Evolutionary conservation across 2,797 vertebrate species (phyloP).

Genomic region (Neomorphus geoffroyi): DNA sequence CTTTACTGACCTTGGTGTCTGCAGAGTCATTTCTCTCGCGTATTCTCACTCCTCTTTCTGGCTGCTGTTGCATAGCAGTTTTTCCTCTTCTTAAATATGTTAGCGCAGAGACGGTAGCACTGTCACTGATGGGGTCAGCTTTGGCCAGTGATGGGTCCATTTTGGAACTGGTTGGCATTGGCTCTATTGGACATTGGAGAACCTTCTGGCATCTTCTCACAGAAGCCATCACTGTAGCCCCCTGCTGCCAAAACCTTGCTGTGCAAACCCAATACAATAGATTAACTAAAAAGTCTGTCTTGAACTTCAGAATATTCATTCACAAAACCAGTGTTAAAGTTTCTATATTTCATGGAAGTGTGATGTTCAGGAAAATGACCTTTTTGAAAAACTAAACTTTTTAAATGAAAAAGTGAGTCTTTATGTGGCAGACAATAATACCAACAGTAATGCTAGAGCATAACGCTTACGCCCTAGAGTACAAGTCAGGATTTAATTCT

Average conservation of each 20-base stretch:
- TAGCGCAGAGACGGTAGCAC: not conserved
- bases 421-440: too few relatives aligned
- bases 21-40: not conserved
- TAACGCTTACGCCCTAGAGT: not conserved
- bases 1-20: not conserved
- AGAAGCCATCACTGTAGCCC: not conserved
- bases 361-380: not conserved
- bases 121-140: rapidly evolving
- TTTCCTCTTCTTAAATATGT: rapidly evolving
- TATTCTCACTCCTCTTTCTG: not conserved
- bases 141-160: rapidly evolving
- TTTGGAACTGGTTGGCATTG: not conserved
- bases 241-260: not conserved
- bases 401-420: not conserved
- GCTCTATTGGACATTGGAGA: rapidly evolving
- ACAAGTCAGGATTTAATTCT: not conserved
- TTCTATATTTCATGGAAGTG: not conserved
- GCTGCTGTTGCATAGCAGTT: too few relatives aligned
- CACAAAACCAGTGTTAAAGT: not conserved
- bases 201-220: not conserved
- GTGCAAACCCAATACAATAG: not conserved
- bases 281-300: not conserved
- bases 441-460: too few relatives aligned
- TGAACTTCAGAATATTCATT: not conserved
- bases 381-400: not conserved